Evolutionary conservation across 2,797 vertebrate genomes (phyloP), one percentile per base, ranked within the genome.

Genomic region (Trichosurus vulpecula): DNA sequence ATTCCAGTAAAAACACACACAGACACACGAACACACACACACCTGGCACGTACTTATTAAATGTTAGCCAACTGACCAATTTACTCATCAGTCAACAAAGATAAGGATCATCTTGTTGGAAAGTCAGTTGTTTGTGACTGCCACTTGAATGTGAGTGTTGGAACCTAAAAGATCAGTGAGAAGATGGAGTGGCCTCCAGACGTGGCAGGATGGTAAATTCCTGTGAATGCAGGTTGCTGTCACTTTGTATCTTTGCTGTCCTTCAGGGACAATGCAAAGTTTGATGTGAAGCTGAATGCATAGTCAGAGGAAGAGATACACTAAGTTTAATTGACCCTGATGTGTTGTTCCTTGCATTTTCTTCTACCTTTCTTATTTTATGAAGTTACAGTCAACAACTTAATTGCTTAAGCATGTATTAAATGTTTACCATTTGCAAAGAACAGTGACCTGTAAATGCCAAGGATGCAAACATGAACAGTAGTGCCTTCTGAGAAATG

Each of bases 81-180:
- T 93, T 10, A 66, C 14, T 87, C 51, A 55, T 94, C 56, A 66
- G 41, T 53, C 92, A 5, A 90, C 92, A 54, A 93, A 91, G 66
- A 87, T 61, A 91, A 52, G 14, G 47, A 47, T 35, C 2, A 27
- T 96, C 91, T 97, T 74, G 31, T 56, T 95, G 52, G 51, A 96
- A 74, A 52, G 66, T n/a, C 12, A 93, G 89, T 27, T 13, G 31
- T 91, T 31, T 87, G 53, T 93, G 41, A 54, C 94, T 22, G 51
- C 93, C 54, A 95, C 93, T 30, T 94, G n/a, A 6, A 0, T 90
- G 41, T 53, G 74, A 19, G 52, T 93, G 89, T 92, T 95, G 13
- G 90, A 90, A 94, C 53, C 52, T 93, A 29, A 52, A 92, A 90
- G 52, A 92, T 29, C 91, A 87, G 87, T n/a, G 53, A 96, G 25